A percentile compares a stretch with the other conserved stretches of the same genome.
These are phyloP conservation scores for Pteronura brasiliensis DNA, from an alignment of 2,113 vertebrate species.

Conservation along the genomic window DNA sequence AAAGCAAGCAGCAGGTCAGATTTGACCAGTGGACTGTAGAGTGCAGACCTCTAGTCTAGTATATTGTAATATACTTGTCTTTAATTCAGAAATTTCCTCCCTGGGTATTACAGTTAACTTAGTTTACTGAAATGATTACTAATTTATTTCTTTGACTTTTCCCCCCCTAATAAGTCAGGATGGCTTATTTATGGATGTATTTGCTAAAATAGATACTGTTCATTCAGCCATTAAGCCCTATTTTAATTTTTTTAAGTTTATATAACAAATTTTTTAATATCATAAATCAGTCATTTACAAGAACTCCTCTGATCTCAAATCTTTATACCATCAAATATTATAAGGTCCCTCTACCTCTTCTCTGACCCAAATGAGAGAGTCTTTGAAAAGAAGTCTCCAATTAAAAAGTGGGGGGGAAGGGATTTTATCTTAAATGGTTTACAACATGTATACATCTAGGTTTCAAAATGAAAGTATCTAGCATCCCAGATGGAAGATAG, in stretches of 20 bases:
- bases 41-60: background rate
- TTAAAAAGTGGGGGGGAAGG: background rate
- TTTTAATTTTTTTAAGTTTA: background rate
- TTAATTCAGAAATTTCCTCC: background rate
- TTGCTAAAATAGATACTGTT: background rate
- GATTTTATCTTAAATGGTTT: background rate
- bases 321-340: background rate
- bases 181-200: background rate
- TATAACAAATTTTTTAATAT: background rate
- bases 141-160: background rate
- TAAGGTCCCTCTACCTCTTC: background rate
- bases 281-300: background rate
- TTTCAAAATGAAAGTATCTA: background rate
- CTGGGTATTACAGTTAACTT: background rate
- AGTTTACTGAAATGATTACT: background rate
- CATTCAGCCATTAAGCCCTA: background rate
- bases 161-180: background rate
- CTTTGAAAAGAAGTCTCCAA: background rate
- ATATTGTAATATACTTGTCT: background rate
- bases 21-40: background rate
- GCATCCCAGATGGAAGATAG: accelerated
- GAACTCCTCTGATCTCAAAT: background rate
- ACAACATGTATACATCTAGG: background rate
- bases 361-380: background rate
- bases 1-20: background rate